These are phyloP conservation scores for Ctenopoma kingsleyae DNA, from an alignment of 2,797 vertebrate species.

Conservation along the genomic window DNA sequence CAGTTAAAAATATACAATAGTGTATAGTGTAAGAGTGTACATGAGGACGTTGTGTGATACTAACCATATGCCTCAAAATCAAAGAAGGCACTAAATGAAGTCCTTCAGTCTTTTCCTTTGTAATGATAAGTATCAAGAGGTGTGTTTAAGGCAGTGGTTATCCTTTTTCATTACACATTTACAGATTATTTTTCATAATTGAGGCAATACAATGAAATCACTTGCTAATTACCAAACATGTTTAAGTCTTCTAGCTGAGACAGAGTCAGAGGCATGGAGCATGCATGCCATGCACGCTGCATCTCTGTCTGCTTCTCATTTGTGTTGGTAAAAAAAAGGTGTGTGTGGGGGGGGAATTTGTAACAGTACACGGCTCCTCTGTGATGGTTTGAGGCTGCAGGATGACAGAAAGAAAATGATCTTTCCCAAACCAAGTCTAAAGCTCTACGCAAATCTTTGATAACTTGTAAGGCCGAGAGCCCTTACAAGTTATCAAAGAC, in stretches of 20 bases:
- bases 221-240: constrained; percentile 51
- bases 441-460: constrained; percentile 57
- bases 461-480: constrained; percentile 54
- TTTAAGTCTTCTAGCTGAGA: constrained; percentile 46
- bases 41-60: constrained; percentile 63
- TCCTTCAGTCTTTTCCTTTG: constrained; percentile 75
- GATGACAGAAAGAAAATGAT: constrained; percentile 58
- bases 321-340: constrained; percentile 21
- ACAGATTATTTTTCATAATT: constrained; percentile 39
- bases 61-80: constrained; percentile 72
- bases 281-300: constrained; percentile 44
- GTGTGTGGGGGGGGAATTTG: constrained; percentile 12
- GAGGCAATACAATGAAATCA: constrained; percentile 60
- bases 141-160: constrained; percentile 84
- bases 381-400: constrained; percentile 65
- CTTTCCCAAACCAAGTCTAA: constrained; percentile 55
- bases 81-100: constrained; percentile 79
- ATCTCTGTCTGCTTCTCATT: constrained; percentile 50
- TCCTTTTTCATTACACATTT: constrained; percentile 63
- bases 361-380: constrained; percentile 39
- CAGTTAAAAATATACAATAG: constrained; percentile 66
- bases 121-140: constrained; percentile 61
- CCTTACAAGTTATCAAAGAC: constrained; percentile 61
- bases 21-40: constrained; percentile 56
- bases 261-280: constrained; percentile 52